Evolutionary conservation across 2,113 vertebrate genomes (phyloP).

Genomic region (Oenanthe melanoleuca): DNA sequence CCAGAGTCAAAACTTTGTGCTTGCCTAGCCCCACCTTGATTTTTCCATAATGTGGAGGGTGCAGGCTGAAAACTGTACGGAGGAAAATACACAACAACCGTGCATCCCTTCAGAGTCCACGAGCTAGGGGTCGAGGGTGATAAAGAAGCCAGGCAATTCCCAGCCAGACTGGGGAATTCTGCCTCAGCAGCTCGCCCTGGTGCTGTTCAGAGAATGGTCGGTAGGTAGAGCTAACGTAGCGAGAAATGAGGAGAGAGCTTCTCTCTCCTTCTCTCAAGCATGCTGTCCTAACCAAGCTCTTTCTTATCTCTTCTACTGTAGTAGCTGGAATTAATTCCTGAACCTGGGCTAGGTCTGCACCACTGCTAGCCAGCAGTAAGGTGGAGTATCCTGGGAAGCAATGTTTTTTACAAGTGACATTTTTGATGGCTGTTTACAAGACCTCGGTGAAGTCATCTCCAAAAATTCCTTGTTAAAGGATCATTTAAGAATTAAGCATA

Average conservation of each 20-base stretch:
- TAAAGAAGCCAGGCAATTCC: not conserved
- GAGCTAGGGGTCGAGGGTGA: not conserved
- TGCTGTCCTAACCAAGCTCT: not conserved
- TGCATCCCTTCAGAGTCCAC: not conserved
- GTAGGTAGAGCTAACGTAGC: slow-evolving; percentile 54
- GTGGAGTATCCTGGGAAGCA: not conserved
- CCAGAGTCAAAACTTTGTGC: not conserved
- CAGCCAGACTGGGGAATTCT: not conserved
- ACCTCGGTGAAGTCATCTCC: not conserved
- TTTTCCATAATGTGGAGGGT: not conserved
- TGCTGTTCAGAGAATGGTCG: slow-evolving; percentile 23
- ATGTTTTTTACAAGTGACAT: not conserved
- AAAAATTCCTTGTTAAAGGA: not conserved
- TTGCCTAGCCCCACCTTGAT: not conserved
- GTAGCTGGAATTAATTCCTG: not conserved
- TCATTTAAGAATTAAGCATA: not conserved
- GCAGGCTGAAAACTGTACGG: not conserved
- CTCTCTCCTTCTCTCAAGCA: not conserved
- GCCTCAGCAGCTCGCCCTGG: fast-evolving
- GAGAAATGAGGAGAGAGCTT: not conserved
- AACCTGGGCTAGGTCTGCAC: not conserved
- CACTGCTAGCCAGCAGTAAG: not conserved
- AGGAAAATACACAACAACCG: not conserved
- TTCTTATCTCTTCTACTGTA: not conserved
- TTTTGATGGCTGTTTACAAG: not conserved